Percentiles rank a stretch among this genome's conserved stretches.
These are phyloP conservation scores for Oreotrochilus melanogaster DNA, from an alignment of 2,113 vertebrate species.

Conservation along the genomic window DNA sequence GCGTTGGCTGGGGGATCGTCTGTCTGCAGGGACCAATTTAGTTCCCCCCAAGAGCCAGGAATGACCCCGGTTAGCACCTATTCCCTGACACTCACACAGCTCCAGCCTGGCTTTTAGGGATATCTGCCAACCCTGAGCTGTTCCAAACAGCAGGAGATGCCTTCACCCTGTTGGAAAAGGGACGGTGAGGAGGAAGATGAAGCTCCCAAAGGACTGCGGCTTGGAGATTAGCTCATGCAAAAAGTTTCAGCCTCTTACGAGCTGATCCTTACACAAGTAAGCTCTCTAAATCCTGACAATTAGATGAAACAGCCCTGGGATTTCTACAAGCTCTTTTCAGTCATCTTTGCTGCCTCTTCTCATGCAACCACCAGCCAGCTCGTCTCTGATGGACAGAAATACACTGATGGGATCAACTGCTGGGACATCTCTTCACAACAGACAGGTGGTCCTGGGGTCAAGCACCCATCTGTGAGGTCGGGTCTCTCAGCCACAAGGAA, in stretches of 20 bases:
- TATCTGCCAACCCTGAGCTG: background rate
- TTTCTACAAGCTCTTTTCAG: background rate
- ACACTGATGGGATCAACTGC: background rate
- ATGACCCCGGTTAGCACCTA: background rate
- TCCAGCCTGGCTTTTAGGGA: background rate
- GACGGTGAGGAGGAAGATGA: background rate
- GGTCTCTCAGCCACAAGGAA: background rate
- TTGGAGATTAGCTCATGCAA: background rate
- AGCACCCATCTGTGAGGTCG: background rate
- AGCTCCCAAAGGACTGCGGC: too few relatives aligned
- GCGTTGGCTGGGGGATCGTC: background rate
- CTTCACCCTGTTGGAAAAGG: background rate
- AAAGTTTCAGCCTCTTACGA: background rate
- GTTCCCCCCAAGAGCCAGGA: accelerated
- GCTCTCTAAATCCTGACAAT: background rate
- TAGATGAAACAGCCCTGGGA: background rate
- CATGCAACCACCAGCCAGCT: background rate
- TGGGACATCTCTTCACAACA: background rate
- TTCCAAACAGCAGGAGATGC: background rate
- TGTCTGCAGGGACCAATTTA: background rate
- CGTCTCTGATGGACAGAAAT: background rate
- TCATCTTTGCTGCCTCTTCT: background rate
- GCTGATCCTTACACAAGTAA: background rate
- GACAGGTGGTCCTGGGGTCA: background rate
- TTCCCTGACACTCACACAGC: background rate